Conservation (phyloP, 2,888 invertebrate species). For the Dolichomitus sp. region DNA sequence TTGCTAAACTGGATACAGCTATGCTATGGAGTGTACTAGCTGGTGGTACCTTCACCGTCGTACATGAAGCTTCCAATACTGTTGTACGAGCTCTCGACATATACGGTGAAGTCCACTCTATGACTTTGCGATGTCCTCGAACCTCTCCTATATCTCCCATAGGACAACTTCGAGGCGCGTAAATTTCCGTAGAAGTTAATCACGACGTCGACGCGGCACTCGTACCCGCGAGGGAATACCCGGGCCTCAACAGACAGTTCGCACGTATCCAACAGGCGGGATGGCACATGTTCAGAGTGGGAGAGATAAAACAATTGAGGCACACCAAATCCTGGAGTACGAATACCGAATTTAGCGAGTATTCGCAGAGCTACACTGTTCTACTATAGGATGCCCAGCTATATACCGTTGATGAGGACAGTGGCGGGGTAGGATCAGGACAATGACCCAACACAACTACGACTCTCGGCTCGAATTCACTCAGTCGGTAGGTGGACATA, state of each 20-base stretch:
- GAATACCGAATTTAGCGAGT: slow-evolving; percentile 24
- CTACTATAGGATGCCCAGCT: slow-evolving; percentile 1
- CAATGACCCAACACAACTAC: slow-evolving; percentile 8
- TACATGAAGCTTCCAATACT: slow-evolving; percentile 2
- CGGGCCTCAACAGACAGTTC: slow-evolving; percentile 63
- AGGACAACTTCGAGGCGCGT: slow-evolving; percentile 58
- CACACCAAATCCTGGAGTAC: slow-evolving; percentile 18
- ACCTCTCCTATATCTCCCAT: slow-evolving; percentile 57
- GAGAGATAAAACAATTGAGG: slow-evolving; percentile 23
- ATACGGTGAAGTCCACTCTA: not conserved
- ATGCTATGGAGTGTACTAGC: not conserved
- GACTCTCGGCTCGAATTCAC: slow-evolving; percentile 39
- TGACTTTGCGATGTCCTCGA: slow-evolving; percentile 34
- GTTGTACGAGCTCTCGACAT: not conserved
- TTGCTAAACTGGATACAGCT: slow-evolving; percentile 29
- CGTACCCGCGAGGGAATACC: slow-evolving; percentile 64
- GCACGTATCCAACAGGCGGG: slow-evolving; percentile 57
- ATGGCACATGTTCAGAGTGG: slow-evolving; percentile 21
- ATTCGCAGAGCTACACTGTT: slow-evolving; percentile 1
- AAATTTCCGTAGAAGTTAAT: slow-evolving; percentile 72
- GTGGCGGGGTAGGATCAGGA: slow-evolving; percentile 11
- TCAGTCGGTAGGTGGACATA: slow-evolving; percentile 16
- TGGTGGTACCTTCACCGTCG: slow-evolving; percentile 11
- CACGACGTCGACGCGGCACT: slow-evolving; percentile 62
- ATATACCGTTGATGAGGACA: slow-evolving; percentile 37